These are phyloP conservation scores for Hydrozoanthus gracilis DNA, from an alignment of 92 coral and sea anemone genomes.

Conservation along the genomic window DNA sequence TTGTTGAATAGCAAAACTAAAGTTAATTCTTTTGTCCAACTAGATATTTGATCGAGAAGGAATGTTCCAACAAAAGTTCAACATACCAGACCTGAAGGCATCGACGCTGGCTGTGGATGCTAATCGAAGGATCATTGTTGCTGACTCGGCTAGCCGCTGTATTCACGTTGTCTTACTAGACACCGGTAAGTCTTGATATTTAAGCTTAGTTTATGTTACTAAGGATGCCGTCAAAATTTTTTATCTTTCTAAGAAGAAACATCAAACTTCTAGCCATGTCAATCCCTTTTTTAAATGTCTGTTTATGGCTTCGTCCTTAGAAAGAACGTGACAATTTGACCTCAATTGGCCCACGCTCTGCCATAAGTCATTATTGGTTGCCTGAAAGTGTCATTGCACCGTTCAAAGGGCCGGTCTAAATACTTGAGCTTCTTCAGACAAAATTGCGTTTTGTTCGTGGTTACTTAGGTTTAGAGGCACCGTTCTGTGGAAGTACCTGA, in stretches of 20 bases:
- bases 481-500: no score
- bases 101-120: conserved; percentile 97
- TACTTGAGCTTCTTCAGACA: no score
- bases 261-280: not conserved
- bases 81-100: conserved; percentile 92
- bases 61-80: conserved; percentile 94
- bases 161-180: conserved; percentile 95
- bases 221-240: no score
- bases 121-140: conserved; percentile 90
- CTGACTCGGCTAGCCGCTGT: conserved; percentile 98
- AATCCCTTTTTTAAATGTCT: no score
- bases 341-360: not conserved
- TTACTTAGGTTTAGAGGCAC: no score
- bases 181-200: conserved; percentile 65
- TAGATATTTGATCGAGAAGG: conserved; percentile 98
- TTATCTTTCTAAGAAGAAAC: not conserved
- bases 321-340: no score
- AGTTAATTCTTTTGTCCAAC: not conserved
- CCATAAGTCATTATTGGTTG: not conserved
- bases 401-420: no score
- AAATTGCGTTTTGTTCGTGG: no score
- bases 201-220: no score
- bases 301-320: no score
- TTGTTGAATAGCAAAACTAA: no score
- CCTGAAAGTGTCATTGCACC: not conserved